Evolutionary conservation across 2,113 vertebrate genomes (phyloP).

Genomic region (Dicerorhinus sumatrensis): DNA sequence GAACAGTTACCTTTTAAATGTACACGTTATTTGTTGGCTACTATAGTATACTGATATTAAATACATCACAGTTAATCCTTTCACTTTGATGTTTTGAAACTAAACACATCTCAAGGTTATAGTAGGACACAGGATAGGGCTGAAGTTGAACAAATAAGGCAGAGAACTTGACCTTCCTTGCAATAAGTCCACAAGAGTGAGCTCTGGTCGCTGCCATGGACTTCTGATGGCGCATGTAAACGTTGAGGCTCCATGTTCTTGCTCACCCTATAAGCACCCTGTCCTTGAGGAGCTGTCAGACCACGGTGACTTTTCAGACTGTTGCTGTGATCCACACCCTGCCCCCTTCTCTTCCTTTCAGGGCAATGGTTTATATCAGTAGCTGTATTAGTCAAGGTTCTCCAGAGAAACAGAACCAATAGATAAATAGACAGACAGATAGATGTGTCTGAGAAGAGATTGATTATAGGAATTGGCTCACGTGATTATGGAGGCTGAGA

Average conservation of each 20-base stretch:
- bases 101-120: background rate
- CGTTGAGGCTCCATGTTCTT: fast-evolving
- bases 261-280: background rate
- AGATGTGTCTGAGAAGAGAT: too few relatives aligned
- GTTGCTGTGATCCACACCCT: background rate
- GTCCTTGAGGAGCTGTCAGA: background rate
- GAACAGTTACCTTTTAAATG: background rate
- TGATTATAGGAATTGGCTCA: background rate
- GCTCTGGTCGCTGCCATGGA: fast-evolving
- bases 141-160: background rate
- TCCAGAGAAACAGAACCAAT: background rate
- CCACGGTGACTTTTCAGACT: background rate
- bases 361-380: background rate
- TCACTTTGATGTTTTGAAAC: background rate
- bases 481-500: background rate
- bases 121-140: background rate
- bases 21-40: fast-evolving
- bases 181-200: background rate
- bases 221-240: background rate
- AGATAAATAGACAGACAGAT: background rate
- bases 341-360: background rate
- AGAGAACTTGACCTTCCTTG: background rate
- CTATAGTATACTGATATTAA: background rate
- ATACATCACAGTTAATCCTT: background rate
- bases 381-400: background rate